Conservation (phyloP, 2,888 invertebrate genomes). For the Nemurella pictetii region DNA sequence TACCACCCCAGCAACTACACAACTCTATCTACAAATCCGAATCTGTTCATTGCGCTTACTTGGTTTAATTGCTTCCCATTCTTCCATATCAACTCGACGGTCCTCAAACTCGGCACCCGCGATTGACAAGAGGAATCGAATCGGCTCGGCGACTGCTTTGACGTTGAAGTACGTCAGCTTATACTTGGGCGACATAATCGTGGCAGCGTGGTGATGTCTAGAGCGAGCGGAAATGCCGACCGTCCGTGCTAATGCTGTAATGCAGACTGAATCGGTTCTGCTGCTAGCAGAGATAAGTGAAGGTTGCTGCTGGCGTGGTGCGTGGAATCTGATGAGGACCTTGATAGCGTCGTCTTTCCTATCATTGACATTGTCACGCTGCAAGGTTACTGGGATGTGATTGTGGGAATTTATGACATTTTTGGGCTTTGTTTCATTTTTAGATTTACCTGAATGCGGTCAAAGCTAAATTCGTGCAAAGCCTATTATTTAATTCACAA, state of each 20-base stretch:
- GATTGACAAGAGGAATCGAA: not conserved
- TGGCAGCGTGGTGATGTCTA: too few species aligned
- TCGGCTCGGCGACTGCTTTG: not conserved
- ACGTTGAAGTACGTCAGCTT: not conserved
- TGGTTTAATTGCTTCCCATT: constrained; percentile 18
- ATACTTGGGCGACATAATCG: not conserved
- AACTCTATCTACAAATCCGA: not conserved
- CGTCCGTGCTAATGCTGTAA: not conserved
- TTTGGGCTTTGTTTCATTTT: too few species aligned
- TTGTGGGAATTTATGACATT: not conserved
- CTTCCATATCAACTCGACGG: not conserved
- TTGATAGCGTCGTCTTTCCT: not conserved
- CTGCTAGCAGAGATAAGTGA: not conserved
- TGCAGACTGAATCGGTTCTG: not conserved
- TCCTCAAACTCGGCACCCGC: constrained; percentile 11
- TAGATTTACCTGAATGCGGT: too few species aligned
- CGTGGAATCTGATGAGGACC: not conserved
- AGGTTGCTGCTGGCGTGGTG: not conserved
- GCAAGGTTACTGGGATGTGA: not conserved
- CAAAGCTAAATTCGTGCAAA: too few species aligned
- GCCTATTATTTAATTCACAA: too few species aligned
- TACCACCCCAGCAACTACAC: too few species aligned
- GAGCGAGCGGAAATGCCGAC: not conserved
- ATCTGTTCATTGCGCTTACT: not conserved
- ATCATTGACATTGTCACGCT: not conserved